A percentile compares a stretch with the other conserved stretches of the same genome.
Conservation (phyloP, 2,797 vertebrate species). For the Hyperoplus immaculatus region DNA sequence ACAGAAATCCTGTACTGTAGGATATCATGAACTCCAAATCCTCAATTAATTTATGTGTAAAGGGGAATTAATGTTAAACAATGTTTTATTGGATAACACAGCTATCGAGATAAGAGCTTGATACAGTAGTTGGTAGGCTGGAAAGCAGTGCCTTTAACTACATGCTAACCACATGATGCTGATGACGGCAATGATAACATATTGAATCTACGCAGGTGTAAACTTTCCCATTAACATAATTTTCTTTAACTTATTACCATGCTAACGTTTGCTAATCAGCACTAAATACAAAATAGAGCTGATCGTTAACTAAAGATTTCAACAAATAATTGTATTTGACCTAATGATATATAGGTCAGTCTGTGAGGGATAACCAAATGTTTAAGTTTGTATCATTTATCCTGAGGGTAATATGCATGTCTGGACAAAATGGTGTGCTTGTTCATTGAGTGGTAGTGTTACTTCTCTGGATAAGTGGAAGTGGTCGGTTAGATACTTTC, state of each 20-base stretch:
- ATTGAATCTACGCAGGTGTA: not conserved
- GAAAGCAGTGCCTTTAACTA: not conserved
- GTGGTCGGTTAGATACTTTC: too few species aligned
- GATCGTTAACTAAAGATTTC: not conserved
- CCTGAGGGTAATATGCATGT: not conserved
- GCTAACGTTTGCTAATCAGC: not conserved
- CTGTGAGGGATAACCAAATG: not conserved
- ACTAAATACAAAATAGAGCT: not conserved
- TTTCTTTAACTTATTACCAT: too few species aligned
- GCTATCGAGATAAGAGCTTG: not conserved
- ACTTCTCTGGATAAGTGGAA: not conserved
- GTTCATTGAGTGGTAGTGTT: not conserved
- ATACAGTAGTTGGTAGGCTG: not conserved
- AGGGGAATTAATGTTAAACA: not conserved
- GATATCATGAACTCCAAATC: slow-evolving; percentile 8
- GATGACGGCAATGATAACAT: not conserved
- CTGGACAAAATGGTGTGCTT: not conserved
- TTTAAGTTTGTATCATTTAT: too few species aligned
- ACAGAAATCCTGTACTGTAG: not conserved
- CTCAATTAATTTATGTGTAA: not conserved
- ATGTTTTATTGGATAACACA: not conserved
- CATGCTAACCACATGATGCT: not conserved
- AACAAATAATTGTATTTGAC: not conserved
- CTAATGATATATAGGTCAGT: not conserved
- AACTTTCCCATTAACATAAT: not conserved